These are phyloP conservation scores for Pocota personata DNA, from an alignment of 2,888 invertebrate genomes.

Conservation along the genomic window DNA sequence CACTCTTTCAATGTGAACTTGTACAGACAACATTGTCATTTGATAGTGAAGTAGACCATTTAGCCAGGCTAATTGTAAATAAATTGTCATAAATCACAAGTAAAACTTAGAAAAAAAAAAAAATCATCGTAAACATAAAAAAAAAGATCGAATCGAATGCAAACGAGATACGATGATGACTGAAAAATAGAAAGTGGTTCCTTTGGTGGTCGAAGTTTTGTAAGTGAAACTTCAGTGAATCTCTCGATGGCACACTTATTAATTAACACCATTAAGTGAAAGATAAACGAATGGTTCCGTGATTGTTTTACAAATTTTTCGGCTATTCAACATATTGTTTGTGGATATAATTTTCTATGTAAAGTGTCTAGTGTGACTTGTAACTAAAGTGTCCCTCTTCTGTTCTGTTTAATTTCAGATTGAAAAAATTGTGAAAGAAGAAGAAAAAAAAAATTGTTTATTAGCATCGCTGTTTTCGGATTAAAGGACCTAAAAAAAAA, in stretches of 20 bases:
- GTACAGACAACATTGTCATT: not conserved
- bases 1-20: conserved; percentile 36
- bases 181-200: conserved; percentile 82
- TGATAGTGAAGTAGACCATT: conserved; percentile 26
- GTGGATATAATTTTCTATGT: not conserved
- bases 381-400: conserved; percentile 34
- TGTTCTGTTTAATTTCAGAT: conserved; percentile 63
- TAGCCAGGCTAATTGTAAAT: conserved; percentile 34
- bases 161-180: conserved; percentile 70
- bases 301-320: conserved; percentile 16
- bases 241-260: conserved; percentile 73
- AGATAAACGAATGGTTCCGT: conserved; percentile 29
- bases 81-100: conserved; percentile 31
- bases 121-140: not conserved
- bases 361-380: conserved; percentile 13
- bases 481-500: conserved; percentile 44
- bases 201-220: conserved; percentile 74
- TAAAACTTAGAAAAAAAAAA: not conserved
- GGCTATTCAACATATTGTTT: conserved; percentile 7
- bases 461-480: conserved; percentile 52
- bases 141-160: conserved; percentile 10
- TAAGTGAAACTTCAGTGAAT: conserved; percentile 71
- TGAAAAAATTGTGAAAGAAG: conserved; percentile 25
- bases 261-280: conserved; percentile 68
- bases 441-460: not conserved